Base-by-base conservation (phyloP, 2,888 invertebrate species). In the Fragum fragum region DNA sequence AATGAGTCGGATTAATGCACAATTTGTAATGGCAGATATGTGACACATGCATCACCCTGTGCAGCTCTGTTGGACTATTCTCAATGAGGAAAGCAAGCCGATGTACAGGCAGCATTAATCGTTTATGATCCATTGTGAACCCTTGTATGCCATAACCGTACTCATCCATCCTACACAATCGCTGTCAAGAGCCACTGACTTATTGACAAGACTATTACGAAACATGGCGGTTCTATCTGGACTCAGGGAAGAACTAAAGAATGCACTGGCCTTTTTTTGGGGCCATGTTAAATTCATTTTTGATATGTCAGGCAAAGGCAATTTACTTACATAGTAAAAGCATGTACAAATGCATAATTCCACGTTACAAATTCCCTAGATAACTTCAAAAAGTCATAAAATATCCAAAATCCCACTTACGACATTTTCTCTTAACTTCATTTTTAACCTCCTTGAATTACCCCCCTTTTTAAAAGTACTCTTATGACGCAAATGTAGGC, bases 161-260 rank as follows among this genome's bases (percentile, higher is more conserved):
- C 14, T 9, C 47, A 47, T 47, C 47, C 14, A 16, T 47, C 16
- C 7, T 5, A 47, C 47, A n/a, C 47, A 28, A 23, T 28, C 57
- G 28, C 57, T 57, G n/a, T n/a, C n/a, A n/a, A 57, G 14, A 57
- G 7, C 28, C 57, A 23, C 23, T n/a, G n/a, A n/a, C n/a, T n/a
- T n/a, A n/a, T 28, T 11, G 11, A 9, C 23, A 23, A 26, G 23
- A 28, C 26, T 14, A 28, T 57, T 57, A 5, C 23, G 57, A 5
- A 57, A 57, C 47, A 14, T 9, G 47, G 47, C 16, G 47, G n/a
- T 16, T 47, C 47, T 5, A 47, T 47, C 47, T 16, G 16, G 47
- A 47, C 47, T 47, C 47, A 47, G 47, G 47, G 47, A 47, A 47
- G 47, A 47, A 47, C 47, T 47, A n/a, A 47, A 47, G 47, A 47